Base-by-base conservation (phyloP, 2,888 invertebrate genomes). In the Drosophila anomalata region DNA sequence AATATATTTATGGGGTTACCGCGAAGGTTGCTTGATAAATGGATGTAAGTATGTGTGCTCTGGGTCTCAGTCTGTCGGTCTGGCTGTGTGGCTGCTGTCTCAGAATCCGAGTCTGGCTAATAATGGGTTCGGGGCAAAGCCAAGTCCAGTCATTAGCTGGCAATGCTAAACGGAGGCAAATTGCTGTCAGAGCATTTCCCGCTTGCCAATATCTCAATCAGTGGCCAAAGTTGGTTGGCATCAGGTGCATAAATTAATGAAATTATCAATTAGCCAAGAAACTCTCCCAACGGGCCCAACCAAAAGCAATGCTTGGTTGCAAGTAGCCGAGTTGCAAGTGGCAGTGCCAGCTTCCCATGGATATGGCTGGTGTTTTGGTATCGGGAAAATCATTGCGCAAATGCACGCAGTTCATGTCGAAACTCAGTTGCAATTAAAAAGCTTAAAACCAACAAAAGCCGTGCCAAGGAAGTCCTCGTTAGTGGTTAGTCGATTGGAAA, bases 371-470 rank as follows among this genome's bases (percentile, higher is more conserved):
- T 63, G 29, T 42, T 55, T 61, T 63, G 54, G 48, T 80, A 84
- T 76, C 81, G 78, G 77, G 72, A 72, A 81, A 84, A 86, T 84
- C 79, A 81, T 86, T 72, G 81, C 79, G 74, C 81, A 85, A 85
- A 79, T 77, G 85, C 82, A 85, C 78, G 77, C 82, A 85, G 83
- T 77, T 77, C 75, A 86, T 83, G 83, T 73, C 63, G 73, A 71
- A 71, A 72, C 82, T 81, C 77, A 78, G 81, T 78, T 82, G 78
- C 78, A 82, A 79, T 87, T 87, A 84, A 84, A 77, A 79, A 55
- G 77, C 65, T 56, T 70, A 76, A 76, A 65, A 62, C 53, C 42
- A 61, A 46, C 44, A 65, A 52, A 65, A 41, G 47, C n/a, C 53
- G 29, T 36, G 36, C n/a, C 26, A 42, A 55, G 69, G 54, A 54